Base-by-base conservation (phyloP, 2,888 invertebrate species). In the Dryobotodes eremita region DNA sequence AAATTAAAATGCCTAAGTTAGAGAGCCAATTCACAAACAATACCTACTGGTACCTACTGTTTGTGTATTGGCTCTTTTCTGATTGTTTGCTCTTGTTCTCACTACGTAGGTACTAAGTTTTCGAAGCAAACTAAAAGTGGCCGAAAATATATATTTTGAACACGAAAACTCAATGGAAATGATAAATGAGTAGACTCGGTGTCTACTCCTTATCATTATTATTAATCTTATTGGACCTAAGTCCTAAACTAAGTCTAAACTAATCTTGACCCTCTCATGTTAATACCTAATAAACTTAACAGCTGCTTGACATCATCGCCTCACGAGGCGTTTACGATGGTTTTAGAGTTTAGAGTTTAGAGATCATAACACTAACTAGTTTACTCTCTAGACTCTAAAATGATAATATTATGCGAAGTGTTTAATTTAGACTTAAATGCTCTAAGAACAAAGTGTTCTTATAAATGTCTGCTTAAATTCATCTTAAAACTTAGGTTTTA, bases 261-360 rank as follows among this genome's bases (percentile, higher is more conserved):
- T 75, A 69, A 83, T 84, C 26, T 36, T 20, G 36, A n/a, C 50
- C 64, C 36, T 53, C 65, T 73, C 10, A 23, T 17, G 20, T 57
- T 85, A 80, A 76, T 65, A 66, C 70, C 20, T 76, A 76, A 76
- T 81, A 85, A 75, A 73, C 57, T 76, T 20, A 57, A 74, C 83
- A 74, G 46, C 66, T 57, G 26, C 71, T 71, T 68, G 57, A n/a
- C 71, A 82, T 71, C 15, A 83, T 59, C 36, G 20, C 11, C 15
- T 26, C 66, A 23, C 23, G 42, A 59, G 55, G 80, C 48, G 75
- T 64, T 75, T 42, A 72, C 31, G 53, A 50, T n/a, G 62, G 66
- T 82, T 26, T 80, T 46, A 57, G 36, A 36, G 6, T 36, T 57
- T 0, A 53, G 31, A 46, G 64, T 50, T 73, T 78, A 65, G 6